phyloP scores from a whole-genome alignment of 2,888 invertebrate species.

The Allolobophora icterica region DNA sequence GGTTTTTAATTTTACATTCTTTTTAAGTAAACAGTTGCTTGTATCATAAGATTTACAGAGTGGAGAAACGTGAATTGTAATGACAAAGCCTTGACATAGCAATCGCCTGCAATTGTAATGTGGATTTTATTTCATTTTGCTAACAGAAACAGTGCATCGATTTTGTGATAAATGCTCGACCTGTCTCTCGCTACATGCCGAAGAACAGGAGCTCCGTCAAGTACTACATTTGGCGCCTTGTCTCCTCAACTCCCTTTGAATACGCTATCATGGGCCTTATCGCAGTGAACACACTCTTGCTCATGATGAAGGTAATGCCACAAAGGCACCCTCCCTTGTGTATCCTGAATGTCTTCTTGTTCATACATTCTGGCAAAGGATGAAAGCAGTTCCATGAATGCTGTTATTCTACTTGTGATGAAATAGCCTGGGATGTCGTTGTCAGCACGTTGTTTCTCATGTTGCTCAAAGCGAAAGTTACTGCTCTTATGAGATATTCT shows the following conservation, averaged over 20 bases:
- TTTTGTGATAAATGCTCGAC: slow-evolving; percentile 97
- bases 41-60: too few species aligned
- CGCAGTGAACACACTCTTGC: slow-evolving; percentile 95
- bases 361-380: neutral
- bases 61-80: neutral
- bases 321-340: neutral
- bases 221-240: slow-evolving; percentile 98
- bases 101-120: too few species aligned
- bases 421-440: neutral
- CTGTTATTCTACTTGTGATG: neutral
- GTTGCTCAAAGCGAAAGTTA: neutral
- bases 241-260: slow-evolving; percentile 98
- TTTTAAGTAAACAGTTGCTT: neutral
- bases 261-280: slow-evolving; percentile 99
- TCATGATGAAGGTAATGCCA: slow-evolving; percentile 97
- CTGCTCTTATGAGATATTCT: neutral
- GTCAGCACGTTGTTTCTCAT: too few species aligned
- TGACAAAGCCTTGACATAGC: neutral
- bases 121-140: neutral
- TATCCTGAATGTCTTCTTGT: neutral
- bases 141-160: slow-evolving; percentile 99
- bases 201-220: slow-evolving; percentile 95
- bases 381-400: neutral
- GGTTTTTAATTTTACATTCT: neutral
- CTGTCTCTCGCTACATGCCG: slow-evolving; percentile 98